A percentile compares a stretch with the other conserved stretches of the same genome.
phyloP scores from a whole-genome alignment of 2,888 invertebrate genomes.

The Papilio demoleus region DNA sequence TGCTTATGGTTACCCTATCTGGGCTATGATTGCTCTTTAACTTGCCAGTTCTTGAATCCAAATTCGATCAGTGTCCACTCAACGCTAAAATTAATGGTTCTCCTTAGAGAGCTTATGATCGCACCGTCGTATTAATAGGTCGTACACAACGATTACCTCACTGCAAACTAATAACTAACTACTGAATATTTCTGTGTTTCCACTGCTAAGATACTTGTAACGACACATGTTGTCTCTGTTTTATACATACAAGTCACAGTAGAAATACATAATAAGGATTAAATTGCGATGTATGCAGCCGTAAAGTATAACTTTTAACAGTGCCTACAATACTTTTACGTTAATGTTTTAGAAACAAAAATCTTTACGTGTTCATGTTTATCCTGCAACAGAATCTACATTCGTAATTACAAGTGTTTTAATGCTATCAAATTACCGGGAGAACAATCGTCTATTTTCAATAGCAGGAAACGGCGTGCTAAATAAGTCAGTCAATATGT shows the following conservation, averaged over 20 bases:
- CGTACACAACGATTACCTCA: constrained; percentile 2
- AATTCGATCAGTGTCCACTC: constrained; percentile 30
- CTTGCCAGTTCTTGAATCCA: constrained; percentile 29
- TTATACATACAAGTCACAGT: too few relatives aligned
- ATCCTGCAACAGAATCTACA: not conserved
- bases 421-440: constrained; percentile 13
- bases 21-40: constrained; percentile 5
- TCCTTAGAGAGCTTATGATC: constrained; percentile 27
- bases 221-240: too few relatives aligned
- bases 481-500: constrained; percentile 33
- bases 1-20: not conserved
- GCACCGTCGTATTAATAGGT: constrained; percentile 28
- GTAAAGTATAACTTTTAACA: too few relatives aligned
- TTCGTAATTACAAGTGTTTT: not conserved
- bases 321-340: too few relatives aligned
- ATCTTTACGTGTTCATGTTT: too few relatives aligned
- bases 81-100: constrained; percentile 32
- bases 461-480: constrained; percentile 31
- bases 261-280: too few relatives aligned
- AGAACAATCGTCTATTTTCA: constrained; percentile 16
- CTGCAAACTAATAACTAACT: constrained; percentile 32
- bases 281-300: too few relatives aligned
- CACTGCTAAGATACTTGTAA: too few relatives aligned
- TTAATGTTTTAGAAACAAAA: too few relatives aligned
- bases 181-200: too few relatives aligned